These are phyloP conservation scores for Drosophila eohydei DNA, from an alignment of 2,888 invertebrate species.

Conservation along the genomic window DNA sequence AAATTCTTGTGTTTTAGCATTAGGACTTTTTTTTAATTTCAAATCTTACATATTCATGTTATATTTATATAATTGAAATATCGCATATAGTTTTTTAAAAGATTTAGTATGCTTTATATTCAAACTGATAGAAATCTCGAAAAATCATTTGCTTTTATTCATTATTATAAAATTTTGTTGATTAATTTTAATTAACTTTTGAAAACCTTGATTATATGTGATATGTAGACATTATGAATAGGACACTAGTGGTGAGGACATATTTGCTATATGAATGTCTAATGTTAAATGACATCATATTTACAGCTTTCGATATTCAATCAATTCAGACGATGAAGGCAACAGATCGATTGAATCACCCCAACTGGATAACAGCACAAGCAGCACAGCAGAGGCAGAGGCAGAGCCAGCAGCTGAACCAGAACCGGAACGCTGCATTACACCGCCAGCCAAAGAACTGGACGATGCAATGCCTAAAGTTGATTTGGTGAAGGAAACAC, in stretches of 20 bases:
- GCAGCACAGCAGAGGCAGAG: neutral
- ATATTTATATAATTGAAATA: neutral
- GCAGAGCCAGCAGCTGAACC: constrained; percentile 9
- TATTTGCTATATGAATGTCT: neutral
- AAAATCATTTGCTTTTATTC: too few species aligned
- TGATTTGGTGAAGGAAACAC: constrained; percentile 67
- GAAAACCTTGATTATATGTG: neutral
- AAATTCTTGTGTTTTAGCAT: too few species aligned
- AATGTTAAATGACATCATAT: neutral
- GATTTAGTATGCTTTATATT: neutral
- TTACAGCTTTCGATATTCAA: constrained; percentile 80
- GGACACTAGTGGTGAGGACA: too few species aligned
- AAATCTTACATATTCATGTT: neutral
- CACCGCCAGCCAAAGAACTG: constrained; percentile 44
- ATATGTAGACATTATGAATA: neutral
- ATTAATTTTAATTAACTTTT: neutral
- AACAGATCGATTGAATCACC: constrained; percentile 73
- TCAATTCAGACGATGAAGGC: constrained; percentile 80
- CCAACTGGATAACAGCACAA: constrained; percentile 30
- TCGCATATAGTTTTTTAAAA: neutral
- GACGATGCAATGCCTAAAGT: constrained; percentile 69
- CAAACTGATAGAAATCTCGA: neutral
- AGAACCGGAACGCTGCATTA: constrained; percentile 30
- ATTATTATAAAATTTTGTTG: neutral
- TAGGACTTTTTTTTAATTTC: neutral